Percentiles rank a stretch among this genome's conserved stretches.
These are phyloP conservation scores for Corythaeola cristata DNA, from an alignment of 2,113 vertebrate genomes.

Conservation along the genomic window DNA sequence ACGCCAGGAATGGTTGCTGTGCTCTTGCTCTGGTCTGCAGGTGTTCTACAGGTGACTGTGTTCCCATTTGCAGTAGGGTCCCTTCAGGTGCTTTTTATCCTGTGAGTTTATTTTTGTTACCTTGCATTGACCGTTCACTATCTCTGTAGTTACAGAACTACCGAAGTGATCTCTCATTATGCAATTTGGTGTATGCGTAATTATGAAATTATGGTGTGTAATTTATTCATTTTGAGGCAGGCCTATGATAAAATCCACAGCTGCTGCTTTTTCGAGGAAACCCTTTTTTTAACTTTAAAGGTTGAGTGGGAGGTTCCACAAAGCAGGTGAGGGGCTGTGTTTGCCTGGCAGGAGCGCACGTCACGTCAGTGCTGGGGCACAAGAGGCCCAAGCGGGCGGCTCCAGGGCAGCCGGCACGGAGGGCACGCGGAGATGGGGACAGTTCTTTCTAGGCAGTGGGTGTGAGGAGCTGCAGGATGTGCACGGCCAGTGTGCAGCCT, in stretches of 20 bases:
- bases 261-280: neutral
- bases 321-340: neutral
- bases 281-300: neutral
- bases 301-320: neutral
- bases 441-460: neutral
- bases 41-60: neutral
- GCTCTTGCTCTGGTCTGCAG: neutral
- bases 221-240: conserved; percentile 48
- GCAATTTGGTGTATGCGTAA: conserved; percentile 14
- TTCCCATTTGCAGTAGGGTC: neutral
- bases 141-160: conserved; percentile 1
- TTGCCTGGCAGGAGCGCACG: neutral
- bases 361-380: neutral
- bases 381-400: neutral
- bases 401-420: neutral
- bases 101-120: neutral
- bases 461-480: neutral
- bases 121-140: neutral
- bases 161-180: conserved; percentile 18
- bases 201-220: conserved; percentile 15
- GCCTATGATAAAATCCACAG: conserved; percentile 26
- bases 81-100: neutral
- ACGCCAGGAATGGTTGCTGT: neutral
- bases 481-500: neutral
- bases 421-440: neutral